phyloP scores from a whole-genome alignment of 2,113 vertebrate species.

The Crotalus helleri region DNA sequence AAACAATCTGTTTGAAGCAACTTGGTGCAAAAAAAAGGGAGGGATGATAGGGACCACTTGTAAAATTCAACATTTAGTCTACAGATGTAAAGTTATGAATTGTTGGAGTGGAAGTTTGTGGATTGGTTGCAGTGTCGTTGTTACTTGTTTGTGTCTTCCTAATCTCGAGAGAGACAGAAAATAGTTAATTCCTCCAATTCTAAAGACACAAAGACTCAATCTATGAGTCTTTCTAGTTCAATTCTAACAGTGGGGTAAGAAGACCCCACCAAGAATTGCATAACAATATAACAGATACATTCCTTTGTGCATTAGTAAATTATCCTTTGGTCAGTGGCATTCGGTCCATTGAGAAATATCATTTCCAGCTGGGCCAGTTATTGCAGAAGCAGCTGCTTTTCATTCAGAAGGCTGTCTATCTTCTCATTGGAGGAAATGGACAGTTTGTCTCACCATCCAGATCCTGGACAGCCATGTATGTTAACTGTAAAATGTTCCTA shows the following conservation, averaged over 20 bases:
- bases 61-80: background rate
- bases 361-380: background rate
- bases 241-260: background rate
- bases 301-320: background rate
- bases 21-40: background rate
- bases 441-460: background rate
- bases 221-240: background rate
- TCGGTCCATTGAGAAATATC: background rate
- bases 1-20: background rate
- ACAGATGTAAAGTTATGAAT: background rate
- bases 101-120: background rate
- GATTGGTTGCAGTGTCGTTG: background rate
- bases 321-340: background rate
- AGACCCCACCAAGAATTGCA: background rate
- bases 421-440: background rate
- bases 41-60: background rate
- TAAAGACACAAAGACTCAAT: background rate
- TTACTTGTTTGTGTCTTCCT: background rate
- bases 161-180: background rate
- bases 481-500: background rate
- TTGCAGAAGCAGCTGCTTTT: background rate
- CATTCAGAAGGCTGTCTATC: background rate
- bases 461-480: background rate
- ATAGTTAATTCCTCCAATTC: background rate
- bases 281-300: background rate